A percentile compares a stretch with the other conserved stretches of the same genome.
phyloP scores from a whole-genome alignment of 2,797 vertebrate genomes.

The Acanthurus leucopareius region DNA sequence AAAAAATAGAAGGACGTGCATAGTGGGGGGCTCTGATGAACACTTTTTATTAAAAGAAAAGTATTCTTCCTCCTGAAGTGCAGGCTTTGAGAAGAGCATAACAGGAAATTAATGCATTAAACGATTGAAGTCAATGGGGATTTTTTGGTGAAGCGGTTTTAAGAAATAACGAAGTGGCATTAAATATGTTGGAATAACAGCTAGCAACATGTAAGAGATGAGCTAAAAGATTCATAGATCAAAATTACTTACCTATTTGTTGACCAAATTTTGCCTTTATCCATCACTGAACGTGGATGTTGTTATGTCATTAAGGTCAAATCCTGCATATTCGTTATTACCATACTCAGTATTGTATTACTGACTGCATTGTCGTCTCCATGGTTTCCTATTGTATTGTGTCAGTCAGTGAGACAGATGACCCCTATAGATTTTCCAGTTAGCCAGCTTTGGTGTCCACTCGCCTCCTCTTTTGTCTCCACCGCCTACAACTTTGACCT shows the following conservation, averaged over 20 bases:
- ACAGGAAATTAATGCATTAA: conserved; percentile 11
- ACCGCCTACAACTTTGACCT: conserved; percentile 46
- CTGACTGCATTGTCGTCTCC: conserved; percentile 63
- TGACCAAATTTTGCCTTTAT: not conserved
- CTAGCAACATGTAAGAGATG: not conserved
- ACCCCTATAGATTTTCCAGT: conserved; percentile 78
- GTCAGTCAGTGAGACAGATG: conserved; percentile 66
- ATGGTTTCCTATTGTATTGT: conserved; percentile 71
- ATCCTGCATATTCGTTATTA: conserved; percentile 40
- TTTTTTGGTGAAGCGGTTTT: conserved; percentile 18
- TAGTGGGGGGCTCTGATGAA: conserved; percentile 1
- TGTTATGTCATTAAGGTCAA: not conserved
- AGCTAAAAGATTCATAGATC: too few relatives aligned
- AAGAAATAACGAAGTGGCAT: conserved; percentile 6
- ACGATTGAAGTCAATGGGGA: conserved; percentile 7
- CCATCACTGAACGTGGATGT: not conserved
- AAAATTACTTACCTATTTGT: not conserved
- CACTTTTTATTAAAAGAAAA: not conserved
- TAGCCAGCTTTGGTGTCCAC: conserved; percentile 67
- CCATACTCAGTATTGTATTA: conserved; percentile 67
- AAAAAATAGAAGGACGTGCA: not conserved
- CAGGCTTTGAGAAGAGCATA: not conserved
- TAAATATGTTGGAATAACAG: not conserved
- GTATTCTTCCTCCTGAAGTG: conserved; percentile 14
- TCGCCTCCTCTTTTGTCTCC: conserved; percentile 62